Evolutionary conservation across 2,888 invertebrate species (phyloP).

Genomic region (Pyrrhia umbra): DNA sequence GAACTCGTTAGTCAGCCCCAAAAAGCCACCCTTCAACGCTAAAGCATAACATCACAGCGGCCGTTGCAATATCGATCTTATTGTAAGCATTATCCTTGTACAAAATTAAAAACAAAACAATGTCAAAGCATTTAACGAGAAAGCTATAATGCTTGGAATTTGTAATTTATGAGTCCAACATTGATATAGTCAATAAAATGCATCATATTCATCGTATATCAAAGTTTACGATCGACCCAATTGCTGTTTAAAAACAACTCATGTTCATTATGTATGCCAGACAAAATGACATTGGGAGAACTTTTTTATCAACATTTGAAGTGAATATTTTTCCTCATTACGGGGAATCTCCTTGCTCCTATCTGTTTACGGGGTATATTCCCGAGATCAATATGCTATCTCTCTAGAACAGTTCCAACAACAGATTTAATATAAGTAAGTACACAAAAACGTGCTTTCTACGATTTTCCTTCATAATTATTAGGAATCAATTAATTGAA

Average conservation of each 20-base stretch:
- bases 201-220: slow-evolving; percentile 18
- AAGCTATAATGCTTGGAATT: slow-evolving; percentile 1
- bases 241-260: slow-evolving; percentile 40
- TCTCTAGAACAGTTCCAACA: too few relatives aligned
- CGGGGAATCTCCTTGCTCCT: background rate
- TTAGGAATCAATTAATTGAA: too few relatives aligned
- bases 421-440: too few relatives aligned
- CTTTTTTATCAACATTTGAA: slow-evolving; percentile 1
- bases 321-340: background rate
- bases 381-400: background rate
- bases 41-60: too few relatives aligned
- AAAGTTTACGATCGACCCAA: slow-evolving; percentile 53
- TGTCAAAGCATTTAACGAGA: background rate
- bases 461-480: too few relatives aligned
- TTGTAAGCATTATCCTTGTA: slow-evolving; percentile 18
- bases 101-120: slow-evolving; percentile 15
- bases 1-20: too few relatives aligned
- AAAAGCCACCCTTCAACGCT: background rate
- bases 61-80: too few relatives aligned
- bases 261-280: slow-evolving; percentile 16
- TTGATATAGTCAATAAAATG: slow-evolving; percentile 12
- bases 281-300: slow-evolving; percentile 13
- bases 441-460: too few relatives aligned
- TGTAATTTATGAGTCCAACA: slow-evolving; percentile 27
- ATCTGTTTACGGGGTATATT: background rate